Conservation (phyloP, 2,888 invertebrate genomes). For the Agrotis ipsilon region DNA sequence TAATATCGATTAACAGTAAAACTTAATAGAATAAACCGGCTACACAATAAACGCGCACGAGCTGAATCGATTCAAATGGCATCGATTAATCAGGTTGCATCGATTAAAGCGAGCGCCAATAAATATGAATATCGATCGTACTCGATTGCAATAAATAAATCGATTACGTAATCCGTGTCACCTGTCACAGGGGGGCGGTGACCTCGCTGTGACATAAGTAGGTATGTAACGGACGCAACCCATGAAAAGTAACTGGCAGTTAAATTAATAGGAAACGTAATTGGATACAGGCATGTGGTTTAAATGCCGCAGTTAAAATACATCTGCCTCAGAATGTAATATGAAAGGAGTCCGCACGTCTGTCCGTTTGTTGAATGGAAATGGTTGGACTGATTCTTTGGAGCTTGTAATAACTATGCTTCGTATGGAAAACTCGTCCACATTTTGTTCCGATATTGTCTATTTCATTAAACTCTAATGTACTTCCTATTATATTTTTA, state of each 20-base stretch:
- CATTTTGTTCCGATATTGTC: no score
- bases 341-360: slow-evolving; percentile 40
- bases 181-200: slow-evolving; percentile 67
- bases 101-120: slow-evolving; percentile 52
- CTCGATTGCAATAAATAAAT: slow-evolving; percentile 66
- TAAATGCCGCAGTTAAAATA: slow-evolving; percentile 54
- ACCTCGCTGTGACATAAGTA: slow-evolving; percentile 55
- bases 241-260: slow-evolving; percentile 65
- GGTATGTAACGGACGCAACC: slow-evolving; percentile 63
- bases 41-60: slow-evolving; percentile 53
- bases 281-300: slow-evolving; percentile 57
- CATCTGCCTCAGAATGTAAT: slow-evolving; percentile 50
- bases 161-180: slow-evolving; percentile 76
- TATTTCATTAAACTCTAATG: no score
- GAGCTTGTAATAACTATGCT: not conserved
- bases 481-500: no score
- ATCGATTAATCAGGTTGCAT: slow-evolving; percentile 64
- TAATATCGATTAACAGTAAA: slow-evolving; percentile 20
- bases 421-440: not conserved
- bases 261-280: slow-evolving; percentile 69
- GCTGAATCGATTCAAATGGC: slow-evolving; percentile 51
- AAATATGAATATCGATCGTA: slow-evolving; percentile 66
- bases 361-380: slow-evolving; percentile 9
- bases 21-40: slow-evolving; percentile 40
- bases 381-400: slow-evolving; percentile 7